Base-by-base conservation (phyloP, 2,888 invertebrate genomes). In the Acanthopleura granulata region DNA sequence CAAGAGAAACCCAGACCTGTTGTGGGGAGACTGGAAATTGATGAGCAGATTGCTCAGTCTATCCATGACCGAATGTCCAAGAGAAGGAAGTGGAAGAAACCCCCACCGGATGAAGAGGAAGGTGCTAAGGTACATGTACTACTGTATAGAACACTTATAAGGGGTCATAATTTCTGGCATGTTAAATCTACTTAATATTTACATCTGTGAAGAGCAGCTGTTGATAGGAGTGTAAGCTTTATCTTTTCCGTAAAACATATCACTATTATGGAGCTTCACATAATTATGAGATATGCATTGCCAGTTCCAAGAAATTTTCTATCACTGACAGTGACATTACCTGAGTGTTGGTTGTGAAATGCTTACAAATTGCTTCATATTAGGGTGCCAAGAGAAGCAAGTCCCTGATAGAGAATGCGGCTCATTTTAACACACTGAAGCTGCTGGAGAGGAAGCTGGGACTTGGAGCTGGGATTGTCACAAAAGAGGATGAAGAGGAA, bases 1-100 rank as follows among this genome's bases (percentile, higher is more conserved):
- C 94, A 94, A 0, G 93, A 94, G 9, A 96, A 83, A 75, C 40
- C 77, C 40, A 72, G 79, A n/a, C 74, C 81, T 49, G 81, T 86
- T 66, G 88, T 89, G 9, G 88, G 89, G 12, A 82, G 85, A 69
- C 77, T 89, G 66, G 83, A 85, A 72, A 89, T 89, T 76, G 85
- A 88, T 76, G 89, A 90, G 76, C 82, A 85, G 62, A 84, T 87
- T 11, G 83, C 83, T 57, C 76, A 77, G 69, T 82, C 82, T 70
- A 76, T 87, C n/a, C 84, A 84, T 73, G 81, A 82, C 51, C 79
- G 78, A 70, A 81, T 83, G 62, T 74, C 76, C 62, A 82, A 81
- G 11, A 83, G 80, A 29, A 78, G 79, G 62, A 79, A 77, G n/a
- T 80, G 82, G 77, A 81, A 84, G 74, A 81, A 80, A 57, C 76